Evolutionary conservation across 1,140 invertebrate species (phyloP), one percentile per base, ranked within the genome.

Genomic region (Archivesica marissinica): DNA sequence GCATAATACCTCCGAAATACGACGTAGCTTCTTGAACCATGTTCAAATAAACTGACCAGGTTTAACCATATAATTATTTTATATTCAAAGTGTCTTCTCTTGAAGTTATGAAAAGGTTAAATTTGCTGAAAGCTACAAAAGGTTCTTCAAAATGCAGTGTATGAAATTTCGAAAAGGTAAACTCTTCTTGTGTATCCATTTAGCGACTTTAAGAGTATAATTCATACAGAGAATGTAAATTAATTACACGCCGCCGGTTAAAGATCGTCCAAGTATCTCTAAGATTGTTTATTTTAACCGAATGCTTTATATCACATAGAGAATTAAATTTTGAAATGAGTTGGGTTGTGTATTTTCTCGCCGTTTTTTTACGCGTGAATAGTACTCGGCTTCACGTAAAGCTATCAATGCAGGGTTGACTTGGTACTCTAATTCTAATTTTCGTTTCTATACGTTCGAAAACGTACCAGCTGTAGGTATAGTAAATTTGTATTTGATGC

Each of bases 41-140:
- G 30, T 64, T 35, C 66, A 70, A 44, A 25, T 70, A 44, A 70
- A 70, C 41, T 72, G 68, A 72, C 68, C 68, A 47, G 11, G 41
- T 50, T 44, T 50, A 72, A 72, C 50, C 41, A 72, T 72, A 44
- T 72, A 72, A 72, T 72, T 72, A 72, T 72, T 72, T 72, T 68
- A 28, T 20, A 35, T 64, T 35, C 6, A 33, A 20, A 35, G 13
- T 64, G 30, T 64, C 11, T 25, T 2, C 59, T 64, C 59, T 59
- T 64, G 30, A 64, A 35, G 1, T 64, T 33, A 13, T 35, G 7
- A 33, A 64, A 64, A 35, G 59, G 30, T 64, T 64, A 64, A 64
- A 64, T 64, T 33, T 64, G 28, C 30, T 64, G 13, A 64, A 64
- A 33, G 38, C 59, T 17, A 64, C 30, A 64, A 64, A 64, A 64